Conservation (phyloP, 1,140 invertebrate species). For the Bombus huntii region DNA sequence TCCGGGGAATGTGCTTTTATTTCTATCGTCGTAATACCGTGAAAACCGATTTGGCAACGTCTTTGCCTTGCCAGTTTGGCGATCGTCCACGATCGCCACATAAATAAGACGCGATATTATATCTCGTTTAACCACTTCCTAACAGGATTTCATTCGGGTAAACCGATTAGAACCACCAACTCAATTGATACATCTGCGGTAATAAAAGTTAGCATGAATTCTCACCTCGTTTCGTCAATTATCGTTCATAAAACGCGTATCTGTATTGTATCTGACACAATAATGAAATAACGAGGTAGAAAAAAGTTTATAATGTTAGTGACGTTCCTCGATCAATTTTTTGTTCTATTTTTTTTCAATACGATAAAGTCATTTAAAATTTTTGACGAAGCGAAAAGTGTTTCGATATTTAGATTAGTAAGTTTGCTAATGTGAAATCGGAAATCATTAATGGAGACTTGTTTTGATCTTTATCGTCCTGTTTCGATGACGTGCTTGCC, state of each 20-base stretch:
- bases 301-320: not conserved
- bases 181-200: not conserved
- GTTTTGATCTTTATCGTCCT: not conserved
- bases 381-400: not conserved
- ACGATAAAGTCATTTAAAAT: not conserved
- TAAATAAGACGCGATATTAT: constrained; percentile 61
- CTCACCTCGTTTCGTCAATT: not conserved
- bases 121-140: constrained; percentile 56
- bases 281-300: not conserved
- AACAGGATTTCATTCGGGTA: constrained; percentile 49
- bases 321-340: not conserved
- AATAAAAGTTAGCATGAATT: not conserved
- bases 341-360: not conserved
- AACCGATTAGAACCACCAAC: constrained; percentile 30
- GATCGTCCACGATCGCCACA: constrained; percentile 50
- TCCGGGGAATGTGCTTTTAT: constrained; percentile 49
- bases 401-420: not conserved
- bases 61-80: constrained; percentile 40
- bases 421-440: not conserved
- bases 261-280: not conserved
- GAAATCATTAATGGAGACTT: not conserved
- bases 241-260: no score
- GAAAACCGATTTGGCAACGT: constrained; percentile 60
- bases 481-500: no score
- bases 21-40: constrained; percentile 48